Evolutionary conservation across 2,888 invertebrate genomes (phyloP), one percentile per base, ranked within the genome.

Genomic region (Cactoblastis cactorum): DNA sequence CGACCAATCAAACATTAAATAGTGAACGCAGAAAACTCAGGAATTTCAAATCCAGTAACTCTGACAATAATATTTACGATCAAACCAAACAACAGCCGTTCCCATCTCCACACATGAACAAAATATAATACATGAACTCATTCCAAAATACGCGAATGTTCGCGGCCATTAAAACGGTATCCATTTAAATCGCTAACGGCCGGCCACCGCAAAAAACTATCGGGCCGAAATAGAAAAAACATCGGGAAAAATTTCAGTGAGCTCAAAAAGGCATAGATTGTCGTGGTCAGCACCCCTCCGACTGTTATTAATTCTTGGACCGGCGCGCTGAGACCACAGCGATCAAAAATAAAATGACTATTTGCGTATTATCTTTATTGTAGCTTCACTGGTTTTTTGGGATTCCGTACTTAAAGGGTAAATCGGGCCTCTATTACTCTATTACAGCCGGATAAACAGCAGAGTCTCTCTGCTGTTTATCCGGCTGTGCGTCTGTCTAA

Each of bases 311-410:
- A 87, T 85, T 83, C 87, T 85, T 86, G 86, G 83, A 74, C 79
- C 76, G 71, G 61, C 79, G 63, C 65, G 56, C 69, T 69, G 67
- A 63, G 63, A 83, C 85, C 86, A 79, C 86, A 82, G 61, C 82
- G 82, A 87, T 86, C 77, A 86, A 81, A 86, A 87, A 87, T 87
- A 83, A 89, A 89, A 87, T 82, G 80, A 83, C 84, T 78, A 86
- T 83, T 87, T 83, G 86, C 86, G 86, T 86, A n/a, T n/a, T n/a
- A 79, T 79, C 67, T 78, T 78, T 74, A 72, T 56, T 59, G 80
- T 80, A 80, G 82, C 80, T 83, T 82, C 69, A 82, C 80, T 61
- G 35, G 50, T 47, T 47, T 33, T 58, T 52, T 35, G 14, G 3
- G 22, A 4, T 22, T 22, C 5, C 5, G 22, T 22, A 4, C 5